Base-by-base conservation (phyloP, 2,113 vertebrate genomes). In the Scomber scombrus region DNA sequence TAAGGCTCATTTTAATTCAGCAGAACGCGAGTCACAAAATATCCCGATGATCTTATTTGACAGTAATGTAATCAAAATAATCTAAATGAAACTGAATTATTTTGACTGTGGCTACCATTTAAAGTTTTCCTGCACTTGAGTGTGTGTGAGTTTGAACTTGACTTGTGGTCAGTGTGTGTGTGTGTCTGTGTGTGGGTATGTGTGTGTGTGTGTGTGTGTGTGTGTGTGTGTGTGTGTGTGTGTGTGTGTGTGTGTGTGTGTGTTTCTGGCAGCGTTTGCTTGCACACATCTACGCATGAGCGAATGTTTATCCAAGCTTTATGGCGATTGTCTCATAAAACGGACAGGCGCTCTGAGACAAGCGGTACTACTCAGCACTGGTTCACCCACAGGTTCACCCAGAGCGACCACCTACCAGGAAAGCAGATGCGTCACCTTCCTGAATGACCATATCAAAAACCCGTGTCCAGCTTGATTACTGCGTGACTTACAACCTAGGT, bases 341-440 rank as follows among this genome's bases (percentile, higher is more conserved):
- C 1, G 62, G 46, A 75, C 77, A 55, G 61, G 64, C 78, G 51
- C 72, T 85, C 68, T 0, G 85, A 80, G 77, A 65, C 56, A 13
- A 60, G 64, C 14, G 9, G 69, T 47, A 5, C 74, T 83, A 68
- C 60, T 45, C 73, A 10, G 55, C 79, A 43, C 70, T 15, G 49
- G 66, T 63, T 80, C 86, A 52, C 49, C 75, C 80, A 5, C 68
- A 71, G 80, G 63, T 75, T 68, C 82, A 56, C 75, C 76, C 80
- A 12, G 18, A 31, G 16, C 78, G 92, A 95, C 93, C 94, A 94
- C 90, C 92, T 85, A 93, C 81, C 66, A 64, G 75, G 81, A 83
- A 40, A 51, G 73, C 77, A 75, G 62, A 85, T 52, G 85, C 69
- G 45, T 76, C 82, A 64, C 75, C 85, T 79, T 78, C 62, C 67